Evolutionary conservation across 2,797 vertebrate species (phyloP), one percentile per base, ranked within the genome.

Genomic region (Anabacerthia variegaticeps): DNA sequence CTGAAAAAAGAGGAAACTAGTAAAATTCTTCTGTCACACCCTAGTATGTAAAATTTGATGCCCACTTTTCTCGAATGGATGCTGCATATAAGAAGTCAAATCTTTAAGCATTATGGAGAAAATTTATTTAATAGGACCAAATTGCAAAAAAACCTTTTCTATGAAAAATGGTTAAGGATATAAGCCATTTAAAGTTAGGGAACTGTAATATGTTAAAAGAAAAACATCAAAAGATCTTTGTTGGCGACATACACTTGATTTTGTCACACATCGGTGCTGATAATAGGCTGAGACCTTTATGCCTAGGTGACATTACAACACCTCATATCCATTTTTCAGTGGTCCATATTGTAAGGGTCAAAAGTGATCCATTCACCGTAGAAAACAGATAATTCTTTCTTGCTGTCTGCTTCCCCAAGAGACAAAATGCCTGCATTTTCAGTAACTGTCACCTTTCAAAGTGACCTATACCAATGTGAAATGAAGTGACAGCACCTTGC

Each of bases 361-460:
- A 41, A 81, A 73, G 30, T 4, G 26, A 85, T 37, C 59, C 28
- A 27, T 51, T 49, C 28, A 44, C 26, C 34, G 59, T 10, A 37
- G 23, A 5, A 5, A 49, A 28, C 0, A 24, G 32, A 51, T 9
- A 41, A 1, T 27, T 6, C 7, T 4, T 3, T 34, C 74, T 74
- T 61, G 10, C 28, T 48, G 20, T 23, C 56, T 90, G 52, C 43
- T 77, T 80, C 10, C 23, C 10, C 34, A 54, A 59, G 51, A 54
- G 23, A 7, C 5, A 9, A 0, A 3, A 23, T n/a, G 20, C 7
- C n/a, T 66, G 7, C 36, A 30, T 82, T 79, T 79, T 32, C 46
- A 44, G 74, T 24, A 59, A 36, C 36, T 80, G 21, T 43, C 36
- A 55, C 30, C 6, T 9, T 22, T 41, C 16, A 4, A 22, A 77